Evolutionary conservation across 2,888 invertebrate species (phyloP), one percentile per base, ranked within the genome.

Genomic region (Noctua pronuba): DNA sequence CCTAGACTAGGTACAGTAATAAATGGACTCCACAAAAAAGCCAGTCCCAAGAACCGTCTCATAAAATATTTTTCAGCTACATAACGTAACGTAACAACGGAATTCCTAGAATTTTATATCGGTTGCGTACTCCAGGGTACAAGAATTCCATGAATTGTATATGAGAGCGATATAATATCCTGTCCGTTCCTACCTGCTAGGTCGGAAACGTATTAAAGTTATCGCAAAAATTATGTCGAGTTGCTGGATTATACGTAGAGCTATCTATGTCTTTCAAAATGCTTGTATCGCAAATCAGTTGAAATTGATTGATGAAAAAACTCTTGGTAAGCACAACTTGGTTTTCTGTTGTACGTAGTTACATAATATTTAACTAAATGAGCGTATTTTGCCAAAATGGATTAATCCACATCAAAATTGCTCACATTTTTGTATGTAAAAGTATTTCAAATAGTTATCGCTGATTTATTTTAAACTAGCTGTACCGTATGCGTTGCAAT

Each of bases 71-170:
- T 24, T 64, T 16, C n/a, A 1, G n/a, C 16, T 41, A 16, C 13
- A 38, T 21, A 44, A 44, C 18, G 55, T 28, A 28, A 46, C n/a
- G 55, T 28, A 28, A 46, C n/a, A 35, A 41, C 65, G 4, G 18
- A 58, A 52, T 46, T 28, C 28, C 28, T 31, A 11, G 21, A 75
- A 24, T 28, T 52, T 38, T 41, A 24, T 62, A n/a, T 62, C 8
- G 24, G n/a, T 52, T 70, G 28, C 41, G 60, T 44, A 66, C 28
- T 28, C 52, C 52, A 44, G 44, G 6, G 6, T 38, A n/a, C 41
- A 31, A 21, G 11, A 24, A 62, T 44, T 64, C 62, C 41, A 78
- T 72, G 79, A 83, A 78, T 72, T 64, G n/a, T 78, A 35, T 38
- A 78, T 72, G 55, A 77, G 16, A n/a, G 2, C 18, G 18, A 64